These are phyloP conservation scores for Chlorocebus sabaeus DNA, from an alignment of 2,113 vertebrate genomes.

Conservation along the genomic window DNA sequence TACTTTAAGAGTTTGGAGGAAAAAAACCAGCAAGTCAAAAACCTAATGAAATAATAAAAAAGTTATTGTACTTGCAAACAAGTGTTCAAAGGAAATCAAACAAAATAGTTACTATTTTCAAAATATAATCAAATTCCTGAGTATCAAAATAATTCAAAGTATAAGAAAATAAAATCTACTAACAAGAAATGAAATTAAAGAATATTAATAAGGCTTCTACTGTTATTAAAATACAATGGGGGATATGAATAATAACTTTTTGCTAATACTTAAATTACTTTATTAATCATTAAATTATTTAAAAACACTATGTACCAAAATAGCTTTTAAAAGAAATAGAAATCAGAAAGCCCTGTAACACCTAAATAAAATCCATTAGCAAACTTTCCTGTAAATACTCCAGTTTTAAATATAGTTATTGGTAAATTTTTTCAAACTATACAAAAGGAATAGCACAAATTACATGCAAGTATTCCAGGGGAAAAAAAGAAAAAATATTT, in stretches of 20 bases:
- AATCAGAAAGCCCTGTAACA: background rate
- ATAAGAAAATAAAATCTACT: background rate
- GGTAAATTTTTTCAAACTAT: background rate
- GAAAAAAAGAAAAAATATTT: background rate
- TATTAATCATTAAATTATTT: background rate
- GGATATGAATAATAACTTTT: background rate
- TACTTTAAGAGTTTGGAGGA: background rate
- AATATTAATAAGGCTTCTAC: background rate
- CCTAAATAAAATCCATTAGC: background rate
- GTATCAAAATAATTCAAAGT: background rate
- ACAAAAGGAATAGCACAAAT: background rate
- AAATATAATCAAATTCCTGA: background rate
- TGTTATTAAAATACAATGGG: background rate
- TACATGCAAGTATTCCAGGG: background rate
- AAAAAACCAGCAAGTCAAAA: background rate
- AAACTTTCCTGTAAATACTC: background rate
- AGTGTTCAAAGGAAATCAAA: background rate
- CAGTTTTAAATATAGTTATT: background rate
- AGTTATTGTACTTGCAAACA: background rate
- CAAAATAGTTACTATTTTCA: background rate
- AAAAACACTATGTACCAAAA: background rate
- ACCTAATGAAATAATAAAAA: background rate
- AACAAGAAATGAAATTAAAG: background rate
- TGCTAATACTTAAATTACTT: background rate
- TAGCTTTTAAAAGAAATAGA: background rate